phyloP scores from a whole-genome alignment of 1,140 invertebrate genomes.

The Lordiphosa mommai region DNA sequence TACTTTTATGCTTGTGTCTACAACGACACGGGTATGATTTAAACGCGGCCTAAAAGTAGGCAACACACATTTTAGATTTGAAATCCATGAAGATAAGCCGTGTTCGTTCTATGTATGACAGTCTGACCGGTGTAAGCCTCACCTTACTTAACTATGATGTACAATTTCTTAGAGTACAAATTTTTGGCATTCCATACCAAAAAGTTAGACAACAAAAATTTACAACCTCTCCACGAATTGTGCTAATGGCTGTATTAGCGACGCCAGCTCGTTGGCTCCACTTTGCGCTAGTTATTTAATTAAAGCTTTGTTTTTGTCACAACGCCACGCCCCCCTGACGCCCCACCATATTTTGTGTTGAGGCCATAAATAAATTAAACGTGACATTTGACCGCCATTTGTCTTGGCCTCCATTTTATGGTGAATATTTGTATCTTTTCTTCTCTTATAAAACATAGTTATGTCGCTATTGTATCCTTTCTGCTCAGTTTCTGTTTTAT shows the following conservation, averaged over 20 bases:
- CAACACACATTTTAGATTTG: too few species aligned
- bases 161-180: too few species aligned
- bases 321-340: neutral
- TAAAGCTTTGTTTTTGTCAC: constrained; percentile 32
- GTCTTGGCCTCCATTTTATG: constrained; percentile 51
- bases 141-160: too few species aligned
- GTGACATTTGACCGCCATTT: constrained; percentile 76
- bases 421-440: constrained; percentile 58
- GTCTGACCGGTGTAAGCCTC: too few species aligned
- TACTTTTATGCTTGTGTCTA: too few species aligned
- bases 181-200: neutral
- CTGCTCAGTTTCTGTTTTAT: constrained; percentile 34
- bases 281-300: constrained; percentile 70
- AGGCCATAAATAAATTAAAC: constrained; percentile 72
- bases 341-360: constrained; percentile 1
- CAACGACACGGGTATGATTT: too few species aligned
- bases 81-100: too few species aligned
- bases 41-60: too few species aligned
- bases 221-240: constrained; percentile 57
- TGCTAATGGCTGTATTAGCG: constrained; percentile 71
- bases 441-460: constrained; percentile 60
- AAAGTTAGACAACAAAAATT: constrained; percentile 27
- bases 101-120: too few species aligned
- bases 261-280: constrained; percentile 64
- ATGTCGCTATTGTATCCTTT: constrained; percentile 12